Evolutionary conservation across 2,797 vertebrate species (phyloP).

Genomic region (Enteromius thamalakanensis): DNA sequence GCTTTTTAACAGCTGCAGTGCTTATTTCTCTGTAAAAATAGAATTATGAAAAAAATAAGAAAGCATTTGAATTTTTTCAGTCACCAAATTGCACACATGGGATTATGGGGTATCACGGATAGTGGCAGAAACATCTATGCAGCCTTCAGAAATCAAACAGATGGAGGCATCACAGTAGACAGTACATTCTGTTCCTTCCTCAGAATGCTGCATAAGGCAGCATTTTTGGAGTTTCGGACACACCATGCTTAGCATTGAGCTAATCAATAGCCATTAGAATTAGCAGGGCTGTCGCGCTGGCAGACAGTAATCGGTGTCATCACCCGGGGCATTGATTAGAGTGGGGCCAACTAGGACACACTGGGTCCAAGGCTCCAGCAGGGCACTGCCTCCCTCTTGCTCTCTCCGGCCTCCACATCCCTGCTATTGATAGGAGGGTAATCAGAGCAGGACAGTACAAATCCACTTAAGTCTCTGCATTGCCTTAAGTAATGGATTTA

Average conservation of each 20-base stretch:
- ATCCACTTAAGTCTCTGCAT: conserved; percentile 79
- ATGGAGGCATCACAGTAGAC: not conserved
- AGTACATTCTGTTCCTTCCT: conserved; percentile 12
- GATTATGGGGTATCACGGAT: not conserved
- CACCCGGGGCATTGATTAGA: conserved; percentile 65
- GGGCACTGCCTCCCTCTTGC: conserved; percentile 19
- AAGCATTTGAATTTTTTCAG: not conserved
- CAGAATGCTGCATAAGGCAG: conserved; percentile 5
- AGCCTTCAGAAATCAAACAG: conserved; percentile 1
- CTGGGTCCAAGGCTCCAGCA: conserved; percentile 40
- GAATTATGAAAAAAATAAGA: not conserved
- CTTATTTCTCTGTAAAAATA: not conserved
- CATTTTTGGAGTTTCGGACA: conserved; percentile 21
- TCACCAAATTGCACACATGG: not conserved
- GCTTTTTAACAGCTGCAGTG: not conserved
- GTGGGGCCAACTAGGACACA: conserved; percentile 51
- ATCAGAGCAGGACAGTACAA: conserved; percentile 80
- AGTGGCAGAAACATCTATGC: conserved; percentile 12
- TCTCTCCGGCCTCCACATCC: conserved; percentile 67
- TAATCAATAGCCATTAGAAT: conserved; percentile 80
- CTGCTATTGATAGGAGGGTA: conserved; percentile 82
- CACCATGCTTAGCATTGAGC: conserved; percentile 57
- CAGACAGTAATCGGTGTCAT: conserved; percentile 76
- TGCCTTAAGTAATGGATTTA: conserved; percentile 86
- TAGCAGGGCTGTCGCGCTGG: conserved; percentile 74